These are phyloP conservation scores for Dromaius novaehollandiae DNA, from an alignment of 2,113 vertebrate species.

Conservation along the genomic window DNA sequence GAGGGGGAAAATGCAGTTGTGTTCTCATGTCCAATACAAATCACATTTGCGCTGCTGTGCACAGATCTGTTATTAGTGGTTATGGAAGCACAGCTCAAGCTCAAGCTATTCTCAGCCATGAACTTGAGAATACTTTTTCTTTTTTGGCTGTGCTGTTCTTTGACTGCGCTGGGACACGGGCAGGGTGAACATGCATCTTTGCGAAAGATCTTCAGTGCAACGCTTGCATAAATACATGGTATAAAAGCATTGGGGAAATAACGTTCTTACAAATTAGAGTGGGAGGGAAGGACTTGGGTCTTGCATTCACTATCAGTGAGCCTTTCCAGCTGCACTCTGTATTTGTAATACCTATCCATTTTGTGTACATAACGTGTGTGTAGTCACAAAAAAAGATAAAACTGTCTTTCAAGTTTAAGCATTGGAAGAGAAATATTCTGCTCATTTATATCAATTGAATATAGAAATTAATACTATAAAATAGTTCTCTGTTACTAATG, in stretches of 20 bases:
- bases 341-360: background rate
- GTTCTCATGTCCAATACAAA: background rate
- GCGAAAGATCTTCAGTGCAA: background rate
- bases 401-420: background rate
- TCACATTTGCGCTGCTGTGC: background rate
- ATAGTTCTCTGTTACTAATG: background rate
- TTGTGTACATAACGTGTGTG: fast-evolving
- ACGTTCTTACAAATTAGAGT: background rate
- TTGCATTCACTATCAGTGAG: background rate
- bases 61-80: background rate
- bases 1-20: background rate
- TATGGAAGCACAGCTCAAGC: background rate
- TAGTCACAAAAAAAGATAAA: background rate
- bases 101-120: too few relatives aligned
- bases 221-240: fast-evolving
- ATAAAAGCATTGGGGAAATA: background rate
- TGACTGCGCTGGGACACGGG: background rate
- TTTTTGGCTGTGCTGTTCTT: background rate
- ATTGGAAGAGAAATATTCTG: background rate
- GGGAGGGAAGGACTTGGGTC: background rate
- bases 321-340: background rate
- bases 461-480: background rate
- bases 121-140: background rate
- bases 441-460: background rate
- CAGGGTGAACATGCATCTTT: background rate